Evolutionary conservation across 1,140 invertebrate species (phyloP).

Genomic region (Rhyacophila brunnea): DNA sequence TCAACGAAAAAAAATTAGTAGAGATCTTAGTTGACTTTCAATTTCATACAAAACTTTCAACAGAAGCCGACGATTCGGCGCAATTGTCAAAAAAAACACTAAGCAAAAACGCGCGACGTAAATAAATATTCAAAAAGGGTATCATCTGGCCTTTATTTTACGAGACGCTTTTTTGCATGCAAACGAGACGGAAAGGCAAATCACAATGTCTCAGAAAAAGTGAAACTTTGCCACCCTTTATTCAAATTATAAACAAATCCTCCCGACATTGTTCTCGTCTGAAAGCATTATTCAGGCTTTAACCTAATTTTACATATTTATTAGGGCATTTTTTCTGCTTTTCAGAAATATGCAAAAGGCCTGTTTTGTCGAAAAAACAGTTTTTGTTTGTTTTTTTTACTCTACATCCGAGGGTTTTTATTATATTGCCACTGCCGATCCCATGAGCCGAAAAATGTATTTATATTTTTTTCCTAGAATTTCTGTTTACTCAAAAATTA

Average conservation of each 20-base stretch:
- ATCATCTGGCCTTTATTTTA: too few relatives aligned
- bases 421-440: constrained; percentile 5
- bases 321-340: constrained; percentile 24
- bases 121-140: too few relatives aligned
- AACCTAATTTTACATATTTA: constrained; percentile 35
- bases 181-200: too few relatives aligned
- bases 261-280: background rate
- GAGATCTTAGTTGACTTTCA: too few relatives aligned
- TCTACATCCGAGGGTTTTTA: constrained; percentile 4
- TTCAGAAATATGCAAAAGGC: constrained; percentile 32
- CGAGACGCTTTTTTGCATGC: too few relatives aligned
- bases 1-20: too few relatives aligned
- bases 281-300: constrained; percentile 18
- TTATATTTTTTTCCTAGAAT: constrained; percentile 26
- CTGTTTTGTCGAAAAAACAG: constrained; percentile 9
- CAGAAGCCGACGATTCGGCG: too few relatives aligned
- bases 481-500: constrained; percentile 8
- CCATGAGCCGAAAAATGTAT: too few relatives aligned
- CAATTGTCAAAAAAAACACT: too few relatives aligned
- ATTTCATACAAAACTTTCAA: too few relatives aligned
- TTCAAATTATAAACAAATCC: constrained; percentile 2
- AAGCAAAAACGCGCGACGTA: too few relatives aligned
- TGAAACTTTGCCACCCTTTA: constrained; percentile 22
- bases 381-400: constrained; percentile 14
- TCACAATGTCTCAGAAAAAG: constrained; percentile 29